Base-by-base conservation (phyloP, 2,797 vertebrate species). In the Enteromius treurensis region DNA sequence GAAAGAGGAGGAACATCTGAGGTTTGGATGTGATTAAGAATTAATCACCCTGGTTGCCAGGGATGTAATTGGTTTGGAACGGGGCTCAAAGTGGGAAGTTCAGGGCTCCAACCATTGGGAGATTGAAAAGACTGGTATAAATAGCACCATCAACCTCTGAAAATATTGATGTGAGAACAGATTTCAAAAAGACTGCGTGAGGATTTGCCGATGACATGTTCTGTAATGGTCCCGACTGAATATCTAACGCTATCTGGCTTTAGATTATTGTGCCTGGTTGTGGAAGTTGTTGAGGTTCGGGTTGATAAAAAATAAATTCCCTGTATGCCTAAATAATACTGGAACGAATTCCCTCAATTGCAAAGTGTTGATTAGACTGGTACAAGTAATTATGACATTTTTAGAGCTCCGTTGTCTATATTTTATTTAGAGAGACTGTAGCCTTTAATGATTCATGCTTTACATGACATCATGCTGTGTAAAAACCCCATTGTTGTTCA, bases 1-100 rank as follows among this genome's bases (percentile, higher is more conserved):
- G 81, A 88, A 88, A 86, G 81, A 84, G 79, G 76, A 86, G 76
- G 80, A 86, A 89, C 87, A 85, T 88, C 74, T 89, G 85, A 89
- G 85, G 86, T 87, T 87, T 89, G 84, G 80, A 89, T 87, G 85
- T 86, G 86, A 89, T 89, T 88, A 88, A 89, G 87, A 89, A 86
- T 89, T 86, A 89, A 89, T 89, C 79, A 68, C 55, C 67, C 81
- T 32, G 71, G 81, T 69, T 84, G 83, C 83, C 83, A 80, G 71
- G 76, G 77, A 86, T 88, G 87, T 89, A 88, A 89, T 89, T 88
- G 85, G 85, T 88, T 88, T 87, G 88, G 86, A 81, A 84, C 80
- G 68, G 77, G 80, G 69, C 84, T 85, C 60, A 85, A 80, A 87
- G 84, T 69, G 81, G 82, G 88, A 84, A 84, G 79, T 85, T 88